Evolutionary conservation across 2,888 invertebrate species (phyloP).

Genomic region (Brassicogethes aeneus): DNA sequence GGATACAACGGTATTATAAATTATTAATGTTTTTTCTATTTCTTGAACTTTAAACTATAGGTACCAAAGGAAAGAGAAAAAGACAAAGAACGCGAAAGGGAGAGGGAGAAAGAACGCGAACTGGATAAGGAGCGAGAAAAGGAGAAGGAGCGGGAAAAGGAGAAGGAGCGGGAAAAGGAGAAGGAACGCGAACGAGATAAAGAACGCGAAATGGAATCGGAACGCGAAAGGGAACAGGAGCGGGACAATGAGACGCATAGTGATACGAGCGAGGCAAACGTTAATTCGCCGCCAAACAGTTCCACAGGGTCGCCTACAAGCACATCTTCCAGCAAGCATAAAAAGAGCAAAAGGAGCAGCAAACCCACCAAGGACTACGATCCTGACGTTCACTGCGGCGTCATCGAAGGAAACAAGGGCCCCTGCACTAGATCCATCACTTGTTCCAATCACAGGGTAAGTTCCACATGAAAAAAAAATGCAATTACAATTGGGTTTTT

Average conservation of each 20-base stretch:
- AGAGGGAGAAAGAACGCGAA: neutral
- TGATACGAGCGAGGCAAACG: neutral
- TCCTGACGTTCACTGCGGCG: slow-evolving; percentile 77
- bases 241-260: neutral
- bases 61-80: slow-evolving; percentile 8
- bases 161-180: neutral
- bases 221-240: neutral
- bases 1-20: slow-evolving; percentile 10
- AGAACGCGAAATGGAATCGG: neutral
- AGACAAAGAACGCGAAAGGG: slow-evolving; percentile 4
- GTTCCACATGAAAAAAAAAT: no score
- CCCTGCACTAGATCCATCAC: slow-evolving; percentile 76
- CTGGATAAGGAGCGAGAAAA: neutral
- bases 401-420: slow-evolving; percentile 57
- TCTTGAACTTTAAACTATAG: no score
- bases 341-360: slow-evolving; percentile 23
- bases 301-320: slow-evolving; percentile 12
- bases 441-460: slow-evolving; percentile 38
- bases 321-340: slow-evolving; percentile 12
- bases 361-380: slow-evolving; percentile 53
- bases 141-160: neutral
- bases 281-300: slow-evolving; percentile 3
- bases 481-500: neutral
- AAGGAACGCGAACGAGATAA: slow-evolving; percentile 2
- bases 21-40: no score